A percentile compares a stretch with the other conserved stretches of the same genome.
phyloP scores from a whole-genome alignment of 2,888 invertebrate species.

The Acanthosepion pharaonis region DNA sequence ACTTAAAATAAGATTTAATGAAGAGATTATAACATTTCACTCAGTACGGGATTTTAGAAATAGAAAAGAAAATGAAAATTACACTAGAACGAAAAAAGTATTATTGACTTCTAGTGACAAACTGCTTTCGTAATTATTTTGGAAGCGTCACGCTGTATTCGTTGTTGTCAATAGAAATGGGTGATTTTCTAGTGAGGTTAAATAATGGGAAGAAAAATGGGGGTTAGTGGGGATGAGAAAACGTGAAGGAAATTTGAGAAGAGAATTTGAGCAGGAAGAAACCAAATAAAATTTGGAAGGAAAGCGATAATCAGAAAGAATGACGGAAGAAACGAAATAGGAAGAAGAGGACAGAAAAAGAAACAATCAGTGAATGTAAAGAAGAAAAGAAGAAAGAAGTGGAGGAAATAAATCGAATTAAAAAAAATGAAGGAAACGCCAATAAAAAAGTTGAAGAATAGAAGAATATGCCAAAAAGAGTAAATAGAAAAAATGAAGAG shows the following conservation, averaged over 20 bases:
- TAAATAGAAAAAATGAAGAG: not conserved
- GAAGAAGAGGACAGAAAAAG: not conserved
- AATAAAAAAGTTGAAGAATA: not conserved
- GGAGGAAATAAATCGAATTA: not conserved
- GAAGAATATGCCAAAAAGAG: not conserved
- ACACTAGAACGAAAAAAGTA: not conserved
- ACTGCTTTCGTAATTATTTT: not conserved
- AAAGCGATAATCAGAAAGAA: fast-evolving
- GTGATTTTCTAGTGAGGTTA: not conserved
- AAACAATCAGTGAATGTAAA: not conserved
- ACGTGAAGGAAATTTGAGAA: not conserved
- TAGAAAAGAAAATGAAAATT: too few species aligned
- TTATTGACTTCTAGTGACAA: not conserved
- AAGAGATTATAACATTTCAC: too few species aligned
- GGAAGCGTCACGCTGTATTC: not conserved
- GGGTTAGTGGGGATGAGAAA: not conserved
- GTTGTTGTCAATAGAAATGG: not conserved
- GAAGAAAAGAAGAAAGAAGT: not conserved
- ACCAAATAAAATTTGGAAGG: not conserved
- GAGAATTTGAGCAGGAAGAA: not conserved
- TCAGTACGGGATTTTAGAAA: too few species aligned
- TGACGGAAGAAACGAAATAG: not conserved
- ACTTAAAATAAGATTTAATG: too few species aligned
- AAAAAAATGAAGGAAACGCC: not conserved
- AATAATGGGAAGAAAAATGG: not conserved